Conservation (phyloP, 2,888 invertebrate species). For the Gastracanthus pulcherrimus region DNA sequence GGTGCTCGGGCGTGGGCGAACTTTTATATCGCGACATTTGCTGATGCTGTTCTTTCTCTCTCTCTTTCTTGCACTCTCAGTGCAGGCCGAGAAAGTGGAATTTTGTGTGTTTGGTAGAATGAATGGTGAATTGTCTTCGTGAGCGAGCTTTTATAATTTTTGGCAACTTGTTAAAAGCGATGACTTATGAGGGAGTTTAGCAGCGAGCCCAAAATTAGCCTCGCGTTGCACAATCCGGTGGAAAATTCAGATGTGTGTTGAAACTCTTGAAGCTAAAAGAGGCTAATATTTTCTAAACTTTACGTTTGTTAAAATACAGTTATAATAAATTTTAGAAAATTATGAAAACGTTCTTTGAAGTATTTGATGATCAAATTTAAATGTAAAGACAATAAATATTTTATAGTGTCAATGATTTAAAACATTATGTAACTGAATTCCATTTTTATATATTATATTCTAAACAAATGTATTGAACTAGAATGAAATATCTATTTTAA, state of each 20-base stretch:
- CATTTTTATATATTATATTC: background rate
- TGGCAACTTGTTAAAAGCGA: constrained; percentile 44
- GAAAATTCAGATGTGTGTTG: constrained; percentile 4
- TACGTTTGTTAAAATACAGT: constrained; percentile 4
- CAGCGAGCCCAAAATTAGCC: constrained; percentile 24
- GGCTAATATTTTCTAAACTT: constrained; percentile 28
- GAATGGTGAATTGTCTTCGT: constrained; percentile 2
- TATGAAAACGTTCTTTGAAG: background rate
- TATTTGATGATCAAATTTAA: background rate
- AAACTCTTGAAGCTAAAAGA: constrained; percentile 4
- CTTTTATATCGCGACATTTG: background rate
- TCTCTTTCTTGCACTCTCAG: too few relatives aligned
- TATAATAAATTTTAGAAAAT: background rate
- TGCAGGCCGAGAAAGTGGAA: background rate
- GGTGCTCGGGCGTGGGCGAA: background rate
- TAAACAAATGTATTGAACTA: too few relatives aligned
- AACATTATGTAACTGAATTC: background rate
- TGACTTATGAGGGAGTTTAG: constrained; percentile 49
- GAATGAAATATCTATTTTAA: too few relatives aligned
- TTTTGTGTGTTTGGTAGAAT: background rate
- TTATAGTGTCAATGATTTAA: background rate
- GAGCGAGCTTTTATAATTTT: constrained; percentile 31
- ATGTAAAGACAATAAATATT: background rate
- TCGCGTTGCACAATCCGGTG: constrained; percentile 11
- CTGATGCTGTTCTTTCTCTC: too few relatives aligned